phyloP scores from a whole-genome alignment of 2,113 vertebrate genomes.

The Platanista minor region DNA sequence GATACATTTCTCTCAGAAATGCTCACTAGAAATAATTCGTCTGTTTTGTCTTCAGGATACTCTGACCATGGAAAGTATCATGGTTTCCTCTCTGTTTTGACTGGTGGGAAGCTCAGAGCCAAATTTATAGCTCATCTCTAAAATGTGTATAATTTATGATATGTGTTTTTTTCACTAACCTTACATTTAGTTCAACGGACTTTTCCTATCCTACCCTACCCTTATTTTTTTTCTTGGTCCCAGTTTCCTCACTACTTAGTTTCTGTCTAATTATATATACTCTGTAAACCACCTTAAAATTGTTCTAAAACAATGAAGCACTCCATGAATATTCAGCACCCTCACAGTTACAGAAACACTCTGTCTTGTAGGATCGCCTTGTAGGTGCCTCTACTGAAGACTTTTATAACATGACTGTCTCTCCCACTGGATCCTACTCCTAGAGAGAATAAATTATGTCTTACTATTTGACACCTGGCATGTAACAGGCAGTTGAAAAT shows the following conservation, averaged over 20 bases:
- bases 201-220: not conserved
- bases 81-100: not conserved
- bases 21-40: not conserved
- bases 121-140: not conserved
- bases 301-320: not conserved
- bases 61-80: not conserved
- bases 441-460: not conserved
- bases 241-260: not conserved
- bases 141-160: not conserved
- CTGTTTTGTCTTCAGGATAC: not conserved
- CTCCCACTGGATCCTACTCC: not conserved
- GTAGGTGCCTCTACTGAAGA: not conserved
- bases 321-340: not conserved
- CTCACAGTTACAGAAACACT: not conserved
- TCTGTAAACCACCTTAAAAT: not conserved
- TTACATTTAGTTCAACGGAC: not conserved
- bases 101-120: not conserved
- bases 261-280: not conserved
- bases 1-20: not conserved
- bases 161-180: not conserved
- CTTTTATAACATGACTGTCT: not conserved
- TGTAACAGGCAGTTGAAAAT: not conserved
- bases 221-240: not conserved
- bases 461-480: not conserved
- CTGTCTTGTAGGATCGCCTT: not conserved